Evolutionary conservation across 2,888 invertebrate genomes (phyloP).

Genomic region (Cactoblastis cactorum): DNA sequence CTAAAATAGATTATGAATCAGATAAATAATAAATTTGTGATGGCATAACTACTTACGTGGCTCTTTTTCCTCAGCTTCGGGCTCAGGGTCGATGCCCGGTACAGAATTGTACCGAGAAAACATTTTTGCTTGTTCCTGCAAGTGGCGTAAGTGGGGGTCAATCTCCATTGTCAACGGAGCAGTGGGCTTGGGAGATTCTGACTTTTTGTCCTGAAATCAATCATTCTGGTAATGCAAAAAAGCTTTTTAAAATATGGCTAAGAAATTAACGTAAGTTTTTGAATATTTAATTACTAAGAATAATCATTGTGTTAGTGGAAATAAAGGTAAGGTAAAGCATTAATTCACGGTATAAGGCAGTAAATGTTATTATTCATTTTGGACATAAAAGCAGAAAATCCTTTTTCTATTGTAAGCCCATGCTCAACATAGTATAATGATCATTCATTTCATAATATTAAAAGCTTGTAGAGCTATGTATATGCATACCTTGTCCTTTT

Average conservation of each 20-base stretch:
- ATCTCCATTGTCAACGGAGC: constrained; percentile 74
- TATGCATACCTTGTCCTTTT: constrained; percentile 55
- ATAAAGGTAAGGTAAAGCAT: constrained; percentile 1
- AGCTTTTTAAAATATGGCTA: constrained; percentile 13
- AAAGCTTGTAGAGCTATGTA: no score
- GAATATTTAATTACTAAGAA: not conserved
- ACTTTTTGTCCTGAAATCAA: constrained; percentile 51
- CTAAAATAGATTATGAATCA: no score
- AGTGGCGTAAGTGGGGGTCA: constrained; percentile 69
- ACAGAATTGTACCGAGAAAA: constrained; percentile 69
- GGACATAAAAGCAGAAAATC: constrained; percentile 5
- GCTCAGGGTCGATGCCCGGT: constrained; percentile 50
- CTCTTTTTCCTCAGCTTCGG: constrained; percentile 51
- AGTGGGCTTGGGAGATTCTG: constrained; percentile 57
- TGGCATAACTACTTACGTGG: constrained; percentile 50
- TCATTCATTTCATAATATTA: not conserved
- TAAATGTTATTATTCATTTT: constrained; percentile 9
- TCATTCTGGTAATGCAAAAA: constrained; percentile 6
- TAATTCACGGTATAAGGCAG: not conserved
- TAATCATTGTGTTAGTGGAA: not conserved
- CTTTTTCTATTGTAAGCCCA: not conserved
- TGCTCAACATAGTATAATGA: not conserved
- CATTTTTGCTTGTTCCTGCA: constrained; percentile 77
- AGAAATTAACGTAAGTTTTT: not conserved
- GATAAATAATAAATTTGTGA: no score